These are phyloP conservation scores for Cossypha heuglini DNA, from an alignment of 2,797 vertebrate species.

Conservation along the genomic window DNA sequence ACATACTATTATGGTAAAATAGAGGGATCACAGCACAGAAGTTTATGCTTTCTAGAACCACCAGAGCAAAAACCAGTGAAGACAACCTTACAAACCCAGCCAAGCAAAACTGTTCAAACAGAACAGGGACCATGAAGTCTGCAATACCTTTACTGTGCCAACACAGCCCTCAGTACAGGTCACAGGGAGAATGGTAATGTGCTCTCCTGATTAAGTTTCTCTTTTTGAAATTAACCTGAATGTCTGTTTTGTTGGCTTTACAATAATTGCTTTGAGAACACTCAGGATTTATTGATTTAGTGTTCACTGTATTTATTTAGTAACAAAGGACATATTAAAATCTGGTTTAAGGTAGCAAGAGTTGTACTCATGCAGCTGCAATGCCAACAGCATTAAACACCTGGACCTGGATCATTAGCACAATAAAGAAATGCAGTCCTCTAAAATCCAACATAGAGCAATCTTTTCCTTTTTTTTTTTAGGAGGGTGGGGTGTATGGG, in stretches of 20 bases:
- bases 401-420: not conserved
- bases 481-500: accelerated
- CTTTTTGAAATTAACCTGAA: not conserved
- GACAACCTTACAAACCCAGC: not conserved
- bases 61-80: not conserved
- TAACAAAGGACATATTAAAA: not conserved
- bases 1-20: not conserved
- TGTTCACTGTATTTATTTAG: not conserved
- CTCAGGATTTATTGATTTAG: not conserved
- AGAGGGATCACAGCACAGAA: not conserved
- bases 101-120: not conserved
- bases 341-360: not conserved
- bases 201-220: not conserved
- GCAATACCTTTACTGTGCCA: not conserved
- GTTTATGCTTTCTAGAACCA: not conserved
- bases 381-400: not conserved
- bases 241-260: not conserved
- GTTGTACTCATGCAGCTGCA: not conserved
- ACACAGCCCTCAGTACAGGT: not conserved
- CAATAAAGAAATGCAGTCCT: not conserved
- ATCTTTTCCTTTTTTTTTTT: no score
- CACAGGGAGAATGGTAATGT: not conserved
- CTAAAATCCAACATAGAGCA: not conserved
- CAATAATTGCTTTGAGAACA: not conserved
- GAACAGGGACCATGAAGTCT: not conserved